Percentiles rank a stretch among this genome's conserved stretches.
Conservation (phyloP, 2,888 invertebrate species). For the Stratiomys singularior region DNA sequence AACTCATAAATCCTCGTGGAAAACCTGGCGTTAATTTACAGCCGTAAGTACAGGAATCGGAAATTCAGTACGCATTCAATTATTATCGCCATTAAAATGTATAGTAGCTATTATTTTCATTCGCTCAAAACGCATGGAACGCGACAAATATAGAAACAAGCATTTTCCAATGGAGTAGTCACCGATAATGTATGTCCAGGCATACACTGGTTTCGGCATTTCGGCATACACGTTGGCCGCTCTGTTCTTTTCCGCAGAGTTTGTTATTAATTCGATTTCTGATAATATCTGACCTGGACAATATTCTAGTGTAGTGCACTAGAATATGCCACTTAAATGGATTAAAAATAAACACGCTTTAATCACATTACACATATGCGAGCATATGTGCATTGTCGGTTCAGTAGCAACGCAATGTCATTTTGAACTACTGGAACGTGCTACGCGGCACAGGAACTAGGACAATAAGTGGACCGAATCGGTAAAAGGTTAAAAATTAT, state of each 20-base stretch:
- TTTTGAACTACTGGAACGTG: background rate
- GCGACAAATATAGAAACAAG: background rate
- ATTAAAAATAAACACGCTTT: conserved; percentile 38
- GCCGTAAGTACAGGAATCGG: background rate
- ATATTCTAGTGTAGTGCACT: background rate
- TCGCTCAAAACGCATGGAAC: background rate
- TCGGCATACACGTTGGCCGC: background rate
- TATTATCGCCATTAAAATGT: background rate
- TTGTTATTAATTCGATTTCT: conserved; percentile 21
- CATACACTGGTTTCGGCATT: background rate
- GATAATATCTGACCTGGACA: conserved; percentile 34
- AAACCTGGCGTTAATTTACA: conserved; percentile 3
- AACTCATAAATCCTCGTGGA: background rate
- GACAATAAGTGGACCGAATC: background rate
- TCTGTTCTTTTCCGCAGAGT: background rate
- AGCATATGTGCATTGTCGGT: background rate
- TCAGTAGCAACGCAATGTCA: background rate
- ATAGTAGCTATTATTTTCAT: conserved; percentile 9
- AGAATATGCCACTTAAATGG: conserved; percentile 31
- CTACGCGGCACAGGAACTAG: background rate
- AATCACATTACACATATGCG: conserved; percentile 30
- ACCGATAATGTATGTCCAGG: background rate
- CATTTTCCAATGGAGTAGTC: background rate
- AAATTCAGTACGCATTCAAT: conserved; percentile 1
- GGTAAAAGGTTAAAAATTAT: conserved; percentile 21